phyloP scores from a whole-genome alignment of 1,140 invertebrate genomes.

The Tetraneura akinire region DNA sequence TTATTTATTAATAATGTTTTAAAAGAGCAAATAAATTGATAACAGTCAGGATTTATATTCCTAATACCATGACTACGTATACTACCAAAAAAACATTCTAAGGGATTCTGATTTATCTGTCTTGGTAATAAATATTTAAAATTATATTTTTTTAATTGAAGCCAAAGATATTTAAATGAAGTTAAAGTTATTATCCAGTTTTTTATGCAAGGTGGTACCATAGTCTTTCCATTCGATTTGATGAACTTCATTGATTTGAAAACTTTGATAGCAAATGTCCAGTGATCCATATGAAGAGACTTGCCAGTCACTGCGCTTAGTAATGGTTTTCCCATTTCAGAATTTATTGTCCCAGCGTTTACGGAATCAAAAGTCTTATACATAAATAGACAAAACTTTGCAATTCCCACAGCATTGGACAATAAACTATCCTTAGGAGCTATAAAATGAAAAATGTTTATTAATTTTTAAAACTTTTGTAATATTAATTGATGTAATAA shows the following conservation, averaged over 20 bases:
- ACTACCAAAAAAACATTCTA: conserved; percentile 9
- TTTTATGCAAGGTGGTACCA: background rate
- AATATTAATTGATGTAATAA: background rate
- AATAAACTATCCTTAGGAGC: background rate
- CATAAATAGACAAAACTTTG: conserved; percentile 13
- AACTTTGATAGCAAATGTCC: conserved; percentile 11
- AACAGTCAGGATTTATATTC: conserved; percentile 9
- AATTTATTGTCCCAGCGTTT: background rate
- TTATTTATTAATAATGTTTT: conserved; percentile 32
- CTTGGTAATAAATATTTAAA: conserved; percentile 6
- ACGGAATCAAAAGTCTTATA: conserved; percentile 14
- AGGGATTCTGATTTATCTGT: conserved; percentile 10
- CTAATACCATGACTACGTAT: conserved; percentile 18
- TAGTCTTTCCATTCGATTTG: conserved; percentile 1
- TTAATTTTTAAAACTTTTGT: too few relatives aligned
- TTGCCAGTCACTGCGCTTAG: background rate
- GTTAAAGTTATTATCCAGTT: conserved; percentile 10
- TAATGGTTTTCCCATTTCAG: conserved; percentile 10
- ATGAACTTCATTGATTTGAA: conserved; percentile 7
- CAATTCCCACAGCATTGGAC: conserved; percentile 7
- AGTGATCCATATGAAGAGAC: background rate
- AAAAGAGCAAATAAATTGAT: conserved; percentile 18
- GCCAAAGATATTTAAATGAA: conserved; percentile 18
- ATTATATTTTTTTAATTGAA: background rate
- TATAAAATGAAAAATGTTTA: conserved; percentile 20